These are phyloP conservation scores for Neolamprologus cancellatus DNA, from an alignment of 2,113 vertebrate genomes.

Conservation along the genomic window DNA sequence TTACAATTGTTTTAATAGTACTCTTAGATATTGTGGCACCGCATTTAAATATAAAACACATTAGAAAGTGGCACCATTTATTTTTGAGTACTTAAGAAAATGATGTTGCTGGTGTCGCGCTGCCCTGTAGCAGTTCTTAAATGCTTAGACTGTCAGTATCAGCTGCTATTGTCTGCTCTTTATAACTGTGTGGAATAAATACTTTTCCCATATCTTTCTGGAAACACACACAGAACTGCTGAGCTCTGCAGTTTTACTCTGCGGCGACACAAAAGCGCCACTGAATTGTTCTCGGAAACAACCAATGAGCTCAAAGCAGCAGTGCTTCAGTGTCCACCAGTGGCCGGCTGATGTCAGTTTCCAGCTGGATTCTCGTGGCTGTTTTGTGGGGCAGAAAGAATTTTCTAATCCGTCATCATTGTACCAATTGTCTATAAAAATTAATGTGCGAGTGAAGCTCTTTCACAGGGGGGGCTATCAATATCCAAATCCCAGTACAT, in stretches of 20 bases:
- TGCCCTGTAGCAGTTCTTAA: background rate
- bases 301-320: constrained; percentile 39
- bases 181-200: constrained; percentile 16
- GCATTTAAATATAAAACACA: background rate
- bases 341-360: constrained; percentile 23
- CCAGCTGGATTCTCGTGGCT: background rate
- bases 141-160: background rate
- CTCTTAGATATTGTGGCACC: background rate
- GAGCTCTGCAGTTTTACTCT: constrained; percentile 42
- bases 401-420: constrained; percentile 66
- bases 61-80: background rate
- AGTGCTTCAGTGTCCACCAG: constrained; percentile 4
- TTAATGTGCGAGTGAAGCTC: constrained; percentile 38
- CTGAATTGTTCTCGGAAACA: constrained; percentile 39
- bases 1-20: background rate
- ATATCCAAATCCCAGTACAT: constrained; percentile 39
- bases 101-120: background rate
- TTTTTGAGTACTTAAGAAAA: background rate
- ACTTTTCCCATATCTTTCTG: constrained; percentile 49
- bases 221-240: constrained; percentile 61
- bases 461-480: constrained; percentile 41
- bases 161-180: background rate
- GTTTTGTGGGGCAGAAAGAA: constrained; percentile 41
- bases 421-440: constrained; percentile 69
- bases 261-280: constrained; percentile 44